phyloP scores from a whole-genome alignment of 2,797 vertebrate species.

The Cheirogaleus major region DNA sequence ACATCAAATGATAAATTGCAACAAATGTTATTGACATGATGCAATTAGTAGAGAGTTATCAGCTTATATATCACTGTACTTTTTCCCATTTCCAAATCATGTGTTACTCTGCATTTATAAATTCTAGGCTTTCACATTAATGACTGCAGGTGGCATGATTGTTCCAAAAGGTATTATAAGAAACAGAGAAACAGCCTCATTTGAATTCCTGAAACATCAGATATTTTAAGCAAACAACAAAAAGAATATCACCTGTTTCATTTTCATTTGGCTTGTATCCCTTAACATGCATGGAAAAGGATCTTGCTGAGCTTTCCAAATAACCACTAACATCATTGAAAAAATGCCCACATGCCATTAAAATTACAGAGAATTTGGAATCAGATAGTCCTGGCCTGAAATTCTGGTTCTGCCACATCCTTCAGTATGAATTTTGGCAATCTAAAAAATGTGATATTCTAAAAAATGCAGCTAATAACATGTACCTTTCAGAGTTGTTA shows the following conservation, averaged over 20 bases:
- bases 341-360: neutral
- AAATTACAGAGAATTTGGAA: neutral
- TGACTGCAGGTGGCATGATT: conserved; percentile 80
- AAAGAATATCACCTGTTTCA: conserved; percentile 4
- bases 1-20: neutral
- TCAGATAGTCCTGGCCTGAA: neutral
- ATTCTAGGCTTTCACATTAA: neutral
- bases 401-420: neutral
- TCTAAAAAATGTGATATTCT: neutral
- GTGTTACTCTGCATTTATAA: neutral
- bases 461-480: neutral
- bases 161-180: conserved; percentile 64
- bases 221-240: conserved; percentile 28
- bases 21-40: neutral
- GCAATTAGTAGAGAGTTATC: neutral
- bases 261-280: neutral
- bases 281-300: neutral
- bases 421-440: neutral
- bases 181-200: conserved; percentile 49
- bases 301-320: conserved; percentile 14
- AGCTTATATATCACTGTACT: neutral
- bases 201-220: neutral
- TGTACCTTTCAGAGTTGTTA: neutral
- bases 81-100: neutral
- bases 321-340: neutral